phyloP scores from a whole-genome alignment of 2,113 vertebrate species.

The Semicossyphus pulcher region DNA sequence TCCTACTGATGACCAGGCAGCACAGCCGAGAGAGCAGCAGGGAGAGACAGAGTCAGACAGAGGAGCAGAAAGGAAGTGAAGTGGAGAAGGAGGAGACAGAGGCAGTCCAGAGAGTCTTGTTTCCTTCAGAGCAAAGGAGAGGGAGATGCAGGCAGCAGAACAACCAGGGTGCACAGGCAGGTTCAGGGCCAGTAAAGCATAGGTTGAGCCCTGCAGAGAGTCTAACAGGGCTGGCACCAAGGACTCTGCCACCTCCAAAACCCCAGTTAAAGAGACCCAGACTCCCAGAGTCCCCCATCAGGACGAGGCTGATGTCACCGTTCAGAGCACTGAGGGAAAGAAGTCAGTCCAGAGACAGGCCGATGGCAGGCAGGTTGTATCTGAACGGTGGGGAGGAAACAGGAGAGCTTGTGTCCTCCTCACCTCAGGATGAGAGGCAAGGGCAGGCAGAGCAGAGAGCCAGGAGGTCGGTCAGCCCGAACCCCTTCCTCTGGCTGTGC shows the following conservation, averaged over 20 bases:
- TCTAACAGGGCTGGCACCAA: not conserved
- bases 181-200: not conserved
- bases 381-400: constrained; percentile 6
- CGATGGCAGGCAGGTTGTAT: constrained; percentile 54
- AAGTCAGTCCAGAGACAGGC: constrained; percentile 88
- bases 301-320: constrained; percentile 75
- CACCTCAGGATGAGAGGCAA: constrained; percentile 67
- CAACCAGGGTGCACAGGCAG: constrained; percentile 6
- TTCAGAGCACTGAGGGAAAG: constrained; percentile 88
- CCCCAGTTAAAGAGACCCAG: constrained; percentile 49
- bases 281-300: constrained; percentile 73
- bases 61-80: constrained; percentile 1
- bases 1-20: constrained; percentile 86
- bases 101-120: constrained; percentile 22
- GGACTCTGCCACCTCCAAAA: not conserved
- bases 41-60: constrained; percentile 37
- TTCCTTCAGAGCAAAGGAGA: constrained; percentile 24
- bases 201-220: constrained; percentile 17
- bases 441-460: constrained; percentile 63
- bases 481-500: constrained; percentile 81
- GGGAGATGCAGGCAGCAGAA: constrained; percentile 30
- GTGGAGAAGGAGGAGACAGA: constrained; percentile 14
- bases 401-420: constrained; percentile 36
- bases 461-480: constrained; percentile 78
- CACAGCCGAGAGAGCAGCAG: constrained; percentile 70